Conservation (phyloP, 2,797 vertebrate species). For the Erethizon dorsatum region DNA sequence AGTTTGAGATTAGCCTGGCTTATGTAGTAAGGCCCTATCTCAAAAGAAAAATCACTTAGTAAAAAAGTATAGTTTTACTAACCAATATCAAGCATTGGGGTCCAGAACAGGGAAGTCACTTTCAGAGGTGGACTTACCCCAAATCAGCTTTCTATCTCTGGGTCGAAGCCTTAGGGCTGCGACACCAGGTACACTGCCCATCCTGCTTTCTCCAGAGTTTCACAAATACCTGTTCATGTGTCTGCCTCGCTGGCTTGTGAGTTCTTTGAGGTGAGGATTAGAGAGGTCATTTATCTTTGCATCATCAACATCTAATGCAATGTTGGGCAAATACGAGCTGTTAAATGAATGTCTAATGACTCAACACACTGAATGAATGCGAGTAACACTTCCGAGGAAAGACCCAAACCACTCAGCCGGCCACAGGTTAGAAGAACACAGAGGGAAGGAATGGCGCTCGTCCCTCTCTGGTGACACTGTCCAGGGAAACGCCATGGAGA, state of each 20-base stretch:
- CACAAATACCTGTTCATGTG: background rate
- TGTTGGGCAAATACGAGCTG: background rate
- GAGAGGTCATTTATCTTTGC: background rate
- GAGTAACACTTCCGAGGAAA: background rate
- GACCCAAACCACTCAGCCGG: background rate
- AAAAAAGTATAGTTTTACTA: conserved; percentile 3
- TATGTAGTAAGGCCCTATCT: background rate
- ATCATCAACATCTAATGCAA: background rate
- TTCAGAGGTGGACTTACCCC: background rate
- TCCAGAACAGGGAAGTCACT: background rate
- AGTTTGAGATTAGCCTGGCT: background rate
- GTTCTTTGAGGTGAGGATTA: background rate
- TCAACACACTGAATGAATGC: background rate
- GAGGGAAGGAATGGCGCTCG: background rate
- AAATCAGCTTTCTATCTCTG: background rate
- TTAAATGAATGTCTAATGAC: background rate
- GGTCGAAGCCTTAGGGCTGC: rapidly evolving
- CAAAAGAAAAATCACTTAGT: background rate
- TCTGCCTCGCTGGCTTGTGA: background rate
- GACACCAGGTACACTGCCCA: background rate
- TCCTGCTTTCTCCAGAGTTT: background rate
- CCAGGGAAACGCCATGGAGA: background rate
- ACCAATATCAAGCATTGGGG: background rate
- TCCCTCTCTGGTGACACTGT: background rate
- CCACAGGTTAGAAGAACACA: background rate